Evolutionary conservation across 1,140 invertebrate species (phyloP).

Genomic region (Eumaeus atala): DNA sequence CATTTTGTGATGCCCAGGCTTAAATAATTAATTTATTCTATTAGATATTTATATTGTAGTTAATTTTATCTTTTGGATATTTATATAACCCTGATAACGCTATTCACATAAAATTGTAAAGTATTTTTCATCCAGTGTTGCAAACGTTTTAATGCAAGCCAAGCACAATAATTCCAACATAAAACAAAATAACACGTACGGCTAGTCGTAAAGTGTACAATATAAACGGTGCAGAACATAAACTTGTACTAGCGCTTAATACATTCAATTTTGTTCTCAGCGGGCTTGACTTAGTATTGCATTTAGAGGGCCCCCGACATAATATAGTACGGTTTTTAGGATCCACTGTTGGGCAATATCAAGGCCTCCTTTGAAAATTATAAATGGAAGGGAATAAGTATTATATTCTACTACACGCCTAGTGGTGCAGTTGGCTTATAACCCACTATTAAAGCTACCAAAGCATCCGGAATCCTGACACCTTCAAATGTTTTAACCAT

Average conservation of each 20-base stretch:
- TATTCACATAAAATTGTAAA: neutral
- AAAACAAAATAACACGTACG: constrained; percentile 57
- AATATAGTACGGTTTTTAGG: too few relatives aligned
- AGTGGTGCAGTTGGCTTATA: too few relatives aligned
- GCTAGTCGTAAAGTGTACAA: constrained; percentile 43
- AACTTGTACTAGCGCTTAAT: constrained; percentile 46
- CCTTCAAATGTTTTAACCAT: too few relatives aligned
- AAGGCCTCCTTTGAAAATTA: too few relatives aligned
- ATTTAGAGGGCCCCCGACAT: too few relatives aligned
- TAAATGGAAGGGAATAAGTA: too few relatives aligned
- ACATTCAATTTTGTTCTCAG: constrained; percentile 55
- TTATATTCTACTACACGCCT: too few relatives aligned
- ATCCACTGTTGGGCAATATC: too few relatives aligned
- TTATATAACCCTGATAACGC: neutral
- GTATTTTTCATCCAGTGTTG: constrained; percentile 28
- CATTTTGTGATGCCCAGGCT: too few relatives aligned
- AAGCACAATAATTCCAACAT: constrained; percentile 41
- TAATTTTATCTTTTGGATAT: neutral
- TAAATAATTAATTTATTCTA: too few relatives aligned
- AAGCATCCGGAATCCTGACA: too few relatives aligned
- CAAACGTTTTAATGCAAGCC: constrained; percentile 31
- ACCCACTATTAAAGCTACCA: too few relatives aligned
- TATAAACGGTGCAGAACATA: constrained; percentile 44
- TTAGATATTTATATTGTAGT: neutral
- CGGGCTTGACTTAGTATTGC: neutral